Evolutionary conservation across 1,140 invertebrate species (phyloP).

Genomic region (Wasmannia auropunctata): DNA sequence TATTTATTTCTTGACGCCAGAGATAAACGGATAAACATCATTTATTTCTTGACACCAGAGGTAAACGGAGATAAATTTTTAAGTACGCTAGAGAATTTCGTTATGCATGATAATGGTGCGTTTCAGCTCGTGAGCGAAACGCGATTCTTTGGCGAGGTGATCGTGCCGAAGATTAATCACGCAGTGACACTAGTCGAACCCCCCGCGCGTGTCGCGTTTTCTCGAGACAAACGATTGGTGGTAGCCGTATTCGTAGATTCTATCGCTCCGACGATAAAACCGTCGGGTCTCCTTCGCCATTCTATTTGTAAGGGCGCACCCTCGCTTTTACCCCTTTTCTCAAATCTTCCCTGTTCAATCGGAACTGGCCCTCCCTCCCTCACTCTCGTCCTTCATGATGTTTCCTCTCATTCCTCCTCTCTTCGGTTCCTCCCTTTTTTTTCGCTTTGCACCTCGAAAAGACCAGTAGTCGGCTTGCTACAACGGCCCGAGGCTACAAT

Average conservation of each 20-base stretch:
- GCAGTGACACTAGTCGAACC: conserved; percentile 4
- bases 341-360: not conserved
- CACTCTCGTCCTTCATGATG: conserved; percentile 42
- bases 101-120: not conserved
- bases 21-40: too few relatives aligned
- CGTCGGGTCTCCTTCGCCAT: conserved; percentile 57
- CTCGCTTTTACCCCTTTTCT: conserved; percentile 25
- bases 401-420: conserved; percentile 6
- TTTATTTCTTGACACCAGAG: not conserved
- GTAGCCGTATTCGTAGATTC: conserved; percentile 67
- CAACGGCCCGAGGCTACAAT: conserved; percentile 55
- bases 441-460: not conserved
- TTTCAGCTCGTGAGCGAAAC: not conserved
- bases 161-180: conserved; percentile 63
- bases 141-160: not conserved
- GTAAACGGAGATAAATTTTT: not conserved
- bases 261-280: conserved; percentile 69
- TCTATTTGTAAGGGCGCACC: conserved; percentile 70
- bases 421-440: not conserved
- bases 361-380: conserved; percentile 30
- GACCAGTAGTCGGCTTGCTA: conserved; percentile 35
- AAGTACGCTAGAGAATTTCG: not conserved
- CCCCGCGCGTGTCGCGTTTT: conserved; percentile 65
- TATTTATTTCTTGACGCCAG: not conserved
- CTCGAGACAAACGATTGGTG: conserved; percentile 68